Evolutionary conservation across 1,140 invertebrate species (phyloP).

Genomic region (Ostrea denselamellosa): DNA sequence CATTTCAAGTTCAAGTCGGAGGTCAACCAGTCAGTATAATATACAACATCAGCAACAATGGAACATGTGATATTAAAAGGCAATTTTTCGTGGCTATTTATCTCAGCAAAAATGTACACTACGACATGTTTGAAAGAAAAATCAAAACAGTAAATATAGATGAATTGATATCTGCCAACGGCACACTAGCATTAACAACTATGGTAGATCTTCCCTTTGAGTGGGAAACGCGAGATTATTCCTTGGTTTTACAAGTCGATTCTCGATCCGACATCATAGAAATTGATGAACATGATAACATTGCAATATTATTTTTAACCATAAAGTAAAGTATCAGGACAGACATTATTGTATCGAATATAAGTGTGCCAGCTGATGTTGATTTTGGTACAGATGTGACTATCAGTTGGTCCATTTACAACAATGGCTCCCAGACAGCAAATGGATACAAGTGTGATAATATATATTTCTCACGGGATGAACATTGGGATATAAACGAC

Average conservation of each 20-base stretch:
- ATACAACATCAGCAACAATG: not conserved
- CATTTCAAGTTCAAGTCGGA: not conserved
- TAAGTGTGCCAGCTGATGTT: not conserved
- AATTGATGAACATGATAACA: not conserved
- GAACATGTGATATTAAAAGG: not conserved
- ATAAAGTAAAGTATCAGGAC: not conserved
- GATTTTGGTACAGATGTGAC: not conserved
- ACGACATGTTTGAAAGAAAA: constrained; percentile 5
- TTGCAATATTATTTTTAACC: not conserved
- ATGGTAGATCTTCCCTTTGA: not conserved
- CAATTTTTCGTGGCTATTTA: not conserved
- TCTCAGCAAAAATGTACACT: not conserved
- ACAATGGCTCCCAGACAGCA: not conserved
- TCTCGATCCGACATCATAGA: not conserved
- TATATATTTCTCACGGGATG: not conserved
- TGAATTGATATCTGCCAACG: not conserved
- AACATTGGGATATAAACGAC: not conserved
- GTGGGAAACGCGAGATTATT: not conserved
- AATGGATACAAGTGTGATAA: not conserved
- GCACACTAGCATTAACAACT: not conserved
- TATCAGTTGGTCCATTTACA: not conserved
- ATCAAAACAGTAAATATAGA: not conserved
- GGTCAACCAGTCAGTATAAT: not conserved
- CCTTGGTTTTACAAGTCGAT: not conserved
- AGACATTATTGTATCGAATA: not conserved